Evolutionary conservation across 2,113 vertebrate genomes (phyloP).

Genomic region (Brienomyrus longianalis): DNA sequence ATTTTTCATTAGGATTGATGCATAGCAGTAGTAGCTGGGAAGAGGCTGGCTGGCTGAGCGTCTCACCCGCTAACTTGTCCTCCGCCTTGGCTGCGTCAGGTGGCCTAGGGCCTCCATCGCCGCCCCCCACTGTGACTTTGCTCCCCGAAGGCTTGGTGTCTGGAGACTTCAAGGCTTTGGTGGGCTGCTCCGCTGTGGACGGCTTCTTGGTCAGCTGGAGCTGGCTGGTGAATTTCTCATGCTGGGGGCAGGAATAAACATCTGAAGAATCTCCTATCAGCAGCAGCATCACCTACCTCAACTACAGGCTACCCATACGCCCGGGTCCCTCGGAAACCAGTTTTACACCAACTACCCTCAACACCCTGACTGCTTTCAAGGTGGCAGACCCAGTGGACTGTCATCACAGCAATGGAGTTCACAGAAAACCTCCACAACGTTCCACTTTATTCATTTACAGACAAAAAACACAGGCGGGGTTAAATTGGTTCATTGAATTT

Average conservation of each 20-base stretch:
- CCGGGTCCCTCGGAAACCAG: too few species aligned
- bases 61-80: conserved; percentile 76
- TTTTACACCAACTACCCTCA: not conserved
- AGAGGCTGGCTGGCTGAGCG: not conserved
- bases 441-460: not conserved
- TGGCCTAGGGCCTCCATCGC: conserved; percentile 61
- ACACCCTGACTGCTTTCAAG: not conserved
- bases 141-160: conserved; percentile 55
- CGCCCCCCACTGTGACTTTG: conserved; percentile 52
- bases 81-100: conserved; percentile 71
- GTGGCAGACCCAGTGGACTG: not conserved
- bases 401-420: not conserved
- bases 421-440: not conserved
- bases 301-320: not conserved
- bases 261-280: not conserved
- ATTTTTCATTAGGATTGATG: not conserved
- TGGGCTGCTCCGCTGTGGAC: conserved; percentile 66
- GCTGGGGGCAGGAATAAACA: conserved; percentile 54
- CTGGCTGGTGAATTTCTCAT: conserved; percentile 97
- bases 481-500: not conserved
- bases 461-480: not conserved
- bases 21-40: not conserved
- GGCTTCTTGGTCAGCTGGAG: conserved; percentile 86
- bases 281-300: not conserved
- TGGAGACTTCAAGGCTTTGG: conserved; percentile 66